These are phyloP conservation scores for Ormyrus labotus DNA, from an alignment of 2,888 invertebrate species.

Conservation along the genomic window DNA sequence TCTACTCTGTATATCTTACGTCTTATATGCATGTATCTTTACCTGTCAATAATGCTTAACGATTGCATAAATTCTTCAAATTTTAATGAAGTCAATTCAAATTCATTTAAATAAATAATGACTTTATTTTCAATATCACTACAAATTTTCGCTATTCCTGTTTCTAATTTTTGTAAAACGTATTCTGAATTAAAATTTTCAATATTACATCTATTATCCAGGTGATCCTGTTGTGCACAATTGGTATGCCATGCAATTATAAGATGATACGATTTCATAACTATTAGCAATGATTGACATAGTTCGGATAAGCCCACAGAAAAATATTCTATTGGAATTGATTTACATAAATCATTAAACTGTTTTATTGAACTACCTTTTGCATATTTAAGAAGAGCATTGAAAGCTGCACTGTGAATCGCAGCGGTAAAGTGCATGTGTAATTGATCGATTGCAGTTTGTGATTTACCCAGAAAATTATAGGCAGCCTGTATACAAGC, in stretches of 20 bases:
- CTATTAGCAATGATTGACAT: constrained; percentile 90
- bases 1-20: not conserved
- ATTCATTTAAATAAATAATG: constrained; percentile 86
- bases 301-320: constrained; percentile 88
- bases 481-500: constrained; percentile 92
- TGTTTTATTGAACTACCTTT: constrained; percentile 81
- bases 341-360: constrained; percentile 88
- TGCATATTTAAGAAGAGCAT: constrained; percentile 79
- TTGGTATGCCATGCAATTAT: constrained; percentile 86
- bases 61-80: constrained; percentile 97
- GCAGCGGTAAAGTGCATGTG: constrained; percentile 97
- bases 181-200: constrained; percentile 84
- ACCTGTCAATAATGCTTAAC: constrained; percentile 89
- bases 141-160: constrained; percentile 92
- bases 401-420: constrained; percentile 87
- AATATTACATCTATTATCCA: constrained; percentile 79
- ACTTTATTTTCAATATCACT: constrained; percentile 96
- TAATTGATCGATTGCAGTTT: constrained; percentile 94
- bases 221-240: constrained; percentile 56
- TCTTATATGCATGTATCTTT: not conserved
- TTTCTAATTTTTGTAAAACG: constrained; percentile 91
- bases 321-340: constrained; percentile 80
- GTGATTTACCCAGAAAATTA: constrained; percentile 90
- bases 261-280: constrained; percentile 87
- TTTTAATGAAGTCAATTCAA: constrained; percentile 89